phyloP scores from a whole-genome alignment of 2,797 vertebrate genomes.

The Brachyrhaphis roseni region DNA sequence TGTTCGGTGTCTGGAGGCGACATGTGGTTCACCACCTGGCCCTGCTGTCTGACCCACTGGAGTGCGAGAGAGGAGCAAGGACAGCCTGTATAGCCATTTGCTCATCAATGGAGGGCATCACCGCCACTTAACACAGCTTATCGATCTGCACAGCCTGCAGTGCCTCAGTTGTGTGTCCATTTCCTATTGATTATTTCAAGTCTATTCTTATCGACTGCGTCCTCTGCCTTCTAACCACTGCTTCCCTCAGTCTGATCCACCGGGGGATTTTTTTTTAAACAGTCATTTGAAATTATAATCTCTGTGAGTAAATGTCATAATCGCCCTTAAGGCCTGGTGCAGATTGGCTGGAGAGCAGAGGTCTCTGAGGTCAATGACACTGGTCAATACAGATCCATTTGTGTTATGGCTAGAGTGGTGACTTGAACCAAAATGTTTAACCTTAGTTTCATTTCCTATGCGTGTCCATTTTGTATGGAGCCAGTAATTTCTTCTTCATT shows the following conservation, averaged over 20 bases:
- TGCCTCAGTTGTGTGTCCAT: slow-evolving; percentile 84
- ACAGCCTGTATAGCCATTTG: slow-evolving; percentile 81
- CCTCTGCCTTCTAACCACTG: slow-evolving; percentile 62
- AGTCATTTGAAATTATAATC: slow-evolving; percentile 90
- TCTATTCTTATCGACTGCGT: slow-evolving; percentile 82
- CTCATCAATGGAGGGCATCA: slow-evolving; percentile 84
- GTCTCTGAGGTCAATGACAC: slow-evolving; percentile 77
- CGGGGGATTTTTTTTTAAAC: slow-evolving; percentile 80
- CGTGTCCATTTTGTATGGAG: slow-evolving; percentile 8
- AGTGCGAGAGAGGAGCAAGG: slow-evolving; percentile 63
- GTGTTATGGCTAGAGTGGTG: slow-evolving; percentile 52
- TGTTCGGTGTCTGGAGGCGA: slow-evolving; percentile 74
- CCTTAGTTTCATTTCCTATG: slow-evolving; percentile 17
- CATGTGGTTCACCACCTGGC: slow-evolving; percentile 85
- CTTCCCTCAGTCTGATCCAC: slow-evolving; percentile 67
- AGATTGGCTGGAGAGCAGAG: slow-evolving; percentile 80
- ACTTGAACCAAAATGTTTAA: slow-evolving; percentile 48
- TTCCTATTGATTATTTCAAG: slow-evolving; percentile 87
- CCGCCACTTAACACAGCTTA: slow-evolving; percentile 86
- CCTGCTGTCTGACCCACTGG: slow-evolving; percentile 79
- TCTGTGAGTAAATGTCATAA: slow-evolving; percentile 87
- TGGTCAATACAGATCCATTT: slow-evolving; percentile 81
- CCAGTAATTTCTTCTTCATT: slow-evolving; percentile 23
- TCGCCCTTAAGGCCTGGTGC: slow-evolving; percentile 79
- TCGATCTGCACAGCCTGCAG: slow-evolving; percentile 81